These are phyloP conservation scores for Petrolisthes manimaculis DNA, from an alignment of 2,888 invertebrate genomes.

Conservation along the genomic window DNA sequence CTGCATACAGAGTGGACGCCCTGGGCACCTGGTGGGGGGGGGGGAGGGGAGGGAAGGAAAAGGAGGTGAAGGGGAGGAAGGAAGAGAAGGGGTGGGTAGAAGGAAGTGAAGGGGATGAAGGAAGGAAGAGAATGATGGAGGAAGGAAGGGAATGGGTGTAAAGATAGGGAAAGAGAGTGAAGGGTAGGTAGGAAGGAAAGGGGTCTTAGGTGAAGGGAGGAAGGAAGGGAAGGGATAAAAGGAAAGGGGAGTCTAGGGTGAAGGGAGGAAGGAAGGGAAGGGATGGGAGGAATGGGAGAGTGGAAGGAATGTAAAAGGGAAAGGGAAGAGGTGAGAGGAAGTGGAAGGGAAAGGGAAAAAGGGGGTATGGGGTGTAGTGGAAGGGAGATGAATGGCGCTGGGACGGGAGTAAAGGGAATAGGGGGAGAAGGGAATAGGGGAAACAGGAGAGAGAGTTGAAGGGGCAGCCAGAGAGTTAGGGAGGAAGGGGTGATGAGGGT, in stretches of 20 bases:
- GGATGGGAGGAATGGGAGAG: not conserved
- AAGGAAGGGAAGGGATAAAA: not conserved
- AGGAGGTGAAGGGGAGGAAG: not conserved
- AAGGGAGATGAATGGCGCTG: not conserved
- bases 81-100: not conserved
- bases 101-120: not conserved
- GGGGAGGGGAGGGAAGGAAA: not conserved
- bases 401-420: no score
- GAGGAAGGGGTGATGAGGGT: not conserved
- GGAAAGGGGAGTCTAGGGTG: not conserved
- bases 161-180: not conserved
- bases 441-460: not conserved
- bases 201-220: not conserved
- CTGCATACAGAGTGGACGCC: constrained; percentile 14
- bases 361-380: no score
- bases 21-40: constrained; percentile 17
- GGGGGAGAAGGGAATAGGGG: not conserved
- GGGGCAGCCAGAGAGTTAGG: not conserved
- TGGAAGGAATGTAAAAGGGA: not conserved
- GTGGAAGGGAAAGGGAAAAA: not conserved
- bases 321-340: constrained; percentile 2
- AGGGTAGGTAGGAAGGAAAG: not conserved
- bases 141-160: not conserved
- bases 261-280: not conserved
- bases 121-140: not conserved